phyloP scores from a whole-genome alignment of 2,888 invertebrate species.

The Andrena flavipes region DNA sequence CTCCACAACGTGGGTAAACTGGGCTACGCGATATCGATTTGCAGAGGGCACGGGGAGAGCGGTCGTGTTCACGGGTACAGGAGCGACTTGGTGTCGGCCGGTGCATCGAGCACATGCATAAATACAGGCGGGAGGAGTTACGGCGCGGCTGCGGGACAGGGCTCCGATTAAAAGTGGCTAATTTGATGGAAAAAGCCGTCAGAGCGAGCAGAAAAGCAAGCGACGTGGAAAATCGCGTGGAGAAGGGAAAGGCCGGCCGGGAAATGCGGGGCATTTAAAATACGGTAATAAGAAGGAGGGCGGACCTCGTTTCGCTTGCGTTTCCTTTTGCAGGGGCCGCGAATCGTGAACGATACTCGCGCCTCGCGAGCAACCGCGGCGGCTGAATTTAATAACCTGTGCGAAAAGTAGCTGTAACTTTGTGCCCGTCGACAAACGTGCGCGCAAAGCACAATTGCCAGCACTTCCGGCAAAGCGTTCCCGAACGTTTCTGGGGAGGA shows the following conservation, averaged over 20 bases:
- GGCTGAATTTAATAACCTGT: constrained; percentile 17
- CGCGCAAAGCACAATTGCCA: not conserved
- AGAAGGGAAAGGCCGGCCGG: not conserved
- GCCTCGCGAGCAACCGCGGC: constrained; percentile 16
- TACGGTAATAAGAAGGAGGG: constrained; percentile 35
- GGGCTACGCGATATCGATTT: constrained; percentile 70
- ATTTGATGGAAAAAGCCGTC: constrained; percentile 62
- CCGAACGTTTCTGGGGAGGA: not conserved
- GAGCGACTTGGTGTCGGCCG: constrained; percentile 18
- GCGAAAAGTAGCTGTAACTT: constrained; percentile 1
- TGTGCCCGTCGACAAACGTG: not conserved
- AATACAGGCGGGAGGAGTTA: constrained; percentile 32
- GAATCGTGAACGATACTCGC: constrained; percentile 3
- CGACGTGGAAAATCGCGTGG: constrained; percentile 39
- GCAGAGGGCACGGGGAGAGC: constrained; percentile 21
- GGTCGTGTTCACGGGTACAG: constrained; percentile 41
- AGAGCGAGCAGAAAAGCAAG: constrained; percentile 33
- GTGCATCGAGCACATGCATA: constrained; percentile 58
- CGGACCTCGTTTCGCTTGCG: constrained; percentile 2
- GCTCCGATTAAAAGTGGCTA: constrained; percentile 61
- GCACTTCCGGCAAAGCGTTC: not conserved
- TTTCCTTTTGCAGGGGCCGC: not conserved
- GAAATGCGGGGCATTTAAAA: constrained; percentile 39
- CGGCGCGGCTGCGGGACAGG: constrained; percentile 16
- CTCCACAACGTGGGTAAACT: constrained; percentile 59